Evolutionary conservation across 2,888 invertebrate genomes (phyloP).

Genomic region (Eilema sororculum): DNA sequence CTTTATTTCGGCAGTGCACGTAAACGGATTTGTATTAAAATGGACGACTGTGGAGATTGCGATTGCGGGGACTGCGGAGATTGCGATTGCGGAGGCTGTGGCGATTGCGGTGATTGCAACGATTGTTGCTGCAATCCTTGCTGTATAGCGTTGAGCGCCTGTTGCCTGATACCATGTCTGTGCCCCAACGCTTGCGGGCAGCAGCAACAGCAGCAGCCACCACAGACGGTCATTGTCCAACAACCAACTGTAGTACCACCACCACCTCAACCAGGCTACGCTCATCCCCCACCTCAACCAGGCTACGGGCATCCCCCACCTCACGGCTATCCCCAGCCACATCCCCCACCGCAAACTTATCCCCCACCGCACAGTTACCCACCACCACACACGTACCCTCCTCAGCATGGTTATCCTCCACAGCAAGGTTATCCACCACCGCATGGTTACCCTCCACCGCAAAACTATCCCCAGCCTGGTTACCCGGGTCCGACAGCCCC

Average conservation of each 20-base stretch:
- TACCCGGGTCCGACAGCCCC: conserved; percentile 61
- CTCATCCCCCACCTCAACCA: conserved; percentile 65
- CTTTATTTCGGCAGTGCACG: background rate
- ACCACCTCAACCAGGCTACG: conserved; percentile 64
- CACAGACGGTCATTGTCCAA: conserved; percentile 71
- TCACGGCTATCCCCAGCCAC: conserved; percentile 53
- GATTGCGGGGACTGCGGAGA: conserved; percentile 71
- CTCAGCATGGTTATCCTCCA: conserved; percentile 5
- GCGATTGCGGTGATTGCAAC: conserved; percentile 14
- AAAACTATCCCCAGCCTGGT: background rate
- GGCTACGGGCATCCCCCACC: conserved; percentile 67
- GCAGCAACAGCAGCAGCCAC: conserved; percentile 64
- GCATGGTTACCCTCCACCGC: background rate
- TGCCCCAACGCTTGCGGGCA: conserved; percentile 82
- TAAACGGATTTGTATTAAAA: conserved; percentile 80
- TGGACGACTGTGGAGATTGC: conserved; percentile 68
- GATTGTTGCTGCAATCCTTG: conserved; percentile 79
- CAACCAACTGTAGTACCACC: conserved; percentile 70
- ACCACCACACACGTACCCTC: conserved; percentile 6
- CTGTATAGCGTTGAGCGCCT: conserved; percentile 78
- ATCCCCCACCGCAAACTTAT: conserved; percentile 37
- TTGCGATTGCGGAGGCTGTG: conserved; percentile 8
- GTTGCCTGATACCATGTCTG: conserved; percentile 79
- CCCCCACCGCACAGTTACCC: conserved; percentile 42
- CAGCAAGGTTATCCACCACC: background rate